Evolutionary conservation across 2,797 vertebrate genomes (phyloP).

Genomic region (Diglossa cyanea): DNA sequence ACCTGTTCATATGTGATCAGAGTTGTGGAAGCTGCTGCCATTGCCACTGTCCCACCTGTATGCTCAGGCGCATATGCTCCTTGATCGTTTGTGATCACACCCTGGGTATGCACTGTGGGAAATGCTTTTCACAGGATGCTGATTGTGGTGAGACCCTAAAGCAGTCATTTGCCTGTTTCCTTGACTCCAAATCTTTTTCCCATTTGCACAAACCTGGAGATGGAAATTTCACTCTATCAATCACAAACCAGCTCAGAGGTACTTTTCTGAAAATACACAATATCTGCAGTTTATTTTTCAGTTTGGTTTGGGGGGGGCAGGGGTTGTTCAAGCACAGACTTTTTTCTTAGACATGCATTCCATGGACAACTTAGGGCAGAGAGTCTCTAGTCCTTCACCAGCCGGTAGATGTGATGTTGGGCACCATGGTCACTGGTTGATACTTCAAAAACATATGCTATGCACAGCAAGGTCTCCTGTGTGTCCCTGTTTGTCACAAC

Average conservation of each 20-base stretch:
- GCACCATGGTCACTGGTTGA: constrained; percentile 78
- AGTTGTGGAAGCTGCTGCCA: background rate
- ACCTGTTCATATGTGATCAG: background rate
- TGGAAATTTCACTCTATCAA: background rate
- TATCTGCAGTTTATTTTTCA: constrained; percentile 74
- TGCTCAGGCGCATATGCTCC: background rate
- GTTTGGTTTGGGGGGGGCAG: constrained; percentile 1
- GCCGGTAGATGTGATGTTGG: constrained; percentile 79
- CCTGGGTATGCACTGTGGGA: background rate
- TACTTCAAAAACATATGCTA: constrained; percentile 80
- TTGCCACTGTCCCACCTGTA: background rate
- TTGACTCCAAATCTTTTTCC: background rate
- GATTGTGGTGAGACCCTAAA: background rate
- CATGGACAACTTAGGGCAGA: constrained; percentile 10
- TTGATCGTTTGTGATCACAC: background rate
- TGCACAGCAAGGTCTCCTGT: constrained; percentile 78
- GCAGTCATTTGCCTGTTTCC: background rate
- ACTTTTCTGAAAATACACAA: constrained; percentile 69
- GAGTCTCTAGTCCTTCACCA: constrained; percentile 77
- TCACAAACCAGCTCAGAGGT: constrained; percentile 54
- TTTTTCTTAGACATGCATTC: constrained; percentile 49
- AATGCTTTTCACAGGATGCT: background rate
- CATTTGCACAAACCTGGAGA: background rate
- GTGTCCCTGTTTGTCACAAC: constrained; percentile 76
- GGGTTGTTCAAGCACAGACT: constrained; percentile 47